Evolutionary conservation across 2,113 vertebrate species (phyloP), one percentile per base, ranked within the genome.

Genomic region (Hystrix cristata): DNA sequence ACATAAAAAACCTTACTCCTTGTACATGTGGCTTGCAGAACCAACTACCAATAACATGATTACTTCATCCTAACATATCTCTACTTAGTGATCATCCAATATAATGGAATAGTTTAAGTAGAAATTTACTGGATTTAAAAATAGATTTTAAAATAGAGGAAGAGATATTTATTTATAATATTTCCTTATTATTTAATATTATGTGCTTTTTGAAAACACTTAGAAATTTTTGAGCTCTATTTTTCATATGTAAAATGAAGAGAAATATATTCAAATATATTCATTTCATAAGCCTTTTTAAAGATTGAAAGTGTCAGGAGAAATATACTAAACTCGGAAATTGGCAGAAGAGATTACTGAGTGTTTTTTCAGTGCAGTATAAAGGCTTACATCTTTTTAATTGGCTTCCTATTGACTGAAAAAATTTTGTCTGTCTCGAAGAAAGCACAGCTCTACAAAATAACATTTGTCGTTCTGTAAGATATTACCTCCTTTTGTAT

Each of bases 251-350:
- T 64, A 84, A 94, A 86, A 84, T 87, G 27, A 71, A 90, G 11
- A 84, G 7, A 71, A 53, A 57, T 69, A 57, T 29, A 86, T 81
- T 94, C 19, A 90, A 86, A 86, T 71, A 43, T 62, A 82, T 94
- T 92, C 9, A 43, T 80, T 10, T 80, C 3, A 55, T 91, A 43
- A 71, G 4, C 46, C 53, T 85, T 88, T 85, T 18, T 90, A 18
- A 95, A 85, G 34, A 59, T 71, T 64, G 53, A 55, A 69, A 69
- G 43, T 90, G 16, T 82, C 29, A 71, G 67, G 79, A 81, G 71
- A 91, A 89, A 65, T 74, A 88, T 6, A 48, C 23, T 94, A 80
- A 91, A 81, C n/a, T 72, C 81, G 11, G 60, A 89, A 94, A 94
- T 23, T 89, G 23, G 8, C 31, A 27, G 65, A 69, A 69, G 31